Conservation (phyloP, 2,888 invertebrate genomes). For the Chrysina gloriosa region DNA sequence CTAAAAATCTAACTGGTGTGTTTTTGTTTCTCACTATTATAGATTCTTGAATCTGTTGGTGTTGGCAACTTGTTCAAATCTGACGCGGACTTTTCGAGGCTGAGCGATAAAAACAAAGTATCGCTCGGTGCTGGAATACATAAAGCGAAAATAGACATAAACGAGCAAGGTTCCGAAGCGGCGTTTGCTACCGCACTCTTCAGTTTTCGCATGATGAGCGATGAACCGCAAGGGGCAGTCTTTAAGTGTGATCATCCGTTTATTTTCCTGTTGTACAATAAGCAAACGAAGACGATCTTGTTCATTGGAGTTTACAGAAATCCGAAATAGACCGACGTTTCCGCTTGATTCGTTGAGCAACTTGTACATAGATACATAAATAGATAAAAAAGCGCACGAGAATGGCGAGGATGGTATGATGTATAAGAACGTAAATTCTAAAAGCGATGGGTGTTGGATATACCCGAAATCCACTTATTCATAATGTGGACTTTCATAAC, state of each 20-base stretch:
- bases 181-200: slow-evolving; percentile 88
- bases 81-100: slow-evolving; percentile 68
- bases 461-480: too few relatives aligned
- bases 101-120: slow-evolving; percentile 65
- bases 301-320: slow-evolving; percentile 70
- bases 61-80: slow-evolving; percentile 68
- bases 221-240: slow-evolving; percentile 57
- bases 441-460: too few relatives aligned
- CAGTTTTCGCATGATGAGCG: slow-evolving; percentile 76
- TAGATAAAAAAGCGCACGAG: background rate
- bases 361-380: background rate
- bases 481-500: too few relatives aligned
- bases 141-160: slow-evolving; percentile 85
- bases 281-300: slow-evolving; percentile 71
- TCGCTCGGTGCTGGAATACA: slow-evolving; percentile 73
- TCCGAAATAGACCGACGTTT: slow-evolving; percentile 11
- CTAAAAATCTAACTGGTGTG: slow-evolving; percentile 2
- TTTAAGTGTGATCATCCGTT: slow-evolving; percentile 89
- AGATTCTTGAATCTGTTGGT: slow-evolving; percentile 68
- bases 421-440: background rate
- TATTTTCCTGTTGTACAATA: slow-evolving; percentile 83
- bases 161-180: slow-evolving; percentile 88
- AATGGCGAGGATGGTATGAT: background rate
- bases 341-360: slow-evolving; percentile 29
- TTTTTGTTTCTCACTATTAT: slow-evolving; percentile 43